Base-by-base conservation (phyloP, 2,113 vertebrate species). In the Caranx melampygus region DNA sequence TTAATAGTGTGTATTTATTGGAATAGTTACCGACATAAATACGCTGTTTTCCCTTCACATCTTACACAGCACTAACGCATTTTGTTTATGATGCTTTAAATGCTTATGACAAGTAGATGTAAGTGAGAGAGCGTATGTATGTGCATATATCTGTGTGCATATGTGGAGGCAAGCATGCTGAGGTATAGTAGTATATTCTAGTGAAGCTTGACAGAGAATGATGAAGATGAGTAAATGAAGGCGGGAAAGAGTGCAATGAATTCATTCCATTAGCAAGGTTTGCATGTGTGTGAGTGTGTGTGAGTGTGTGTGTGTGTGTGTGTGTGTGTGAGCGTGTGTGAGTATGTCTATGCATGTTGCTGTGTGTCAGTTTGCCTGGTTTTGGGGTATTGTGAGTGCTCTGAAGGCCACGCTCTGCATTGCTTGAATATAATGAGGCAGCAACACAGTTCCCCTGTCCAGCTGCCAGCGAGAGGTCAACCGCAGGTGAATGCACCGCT, bases 371-470 rank as follows among this genome's bases (percentile, higher is more conserved):
- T 75, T 62, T 67, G n/a, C 60, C 65, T 75, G 49, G 52, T 75
- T 71, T 63, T 16, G 42, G 51, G 58, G 52, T 60, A 58, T 47
- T 74, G n/a, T 71, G 64, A 64, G 20, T 45, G 14, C 42, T 83
- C 68, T 68, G 58, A 62, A 57, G 78, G 70, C 72, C 31, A 47
- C 71, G 37, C 78, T 58, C 74, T 34, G 42, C 81, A 67, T 81
- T 64, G 79, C 55, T 72, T 78, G 83, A 88, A 79, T 84, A 91
- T 85, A 87, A 93, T 88, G 88, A 92, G 84, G 74, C 77, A 74
- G 49, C 79, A 76, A 60, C 72, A 54, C 52, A 74, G 70, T 62
- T 85, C 63, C 88, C 81, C 82, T 89, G 83, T 81, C 82, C 79
- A 71, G 62, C 69, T 87, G 75, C 78, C 78, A 89, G 78, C 57